Evolutionary conservation across 2,113 vertebrate genomes (phyloP), one percentile per base, ranked within the genome.

Genomic region (Actenoides lindsayi): DNA sequence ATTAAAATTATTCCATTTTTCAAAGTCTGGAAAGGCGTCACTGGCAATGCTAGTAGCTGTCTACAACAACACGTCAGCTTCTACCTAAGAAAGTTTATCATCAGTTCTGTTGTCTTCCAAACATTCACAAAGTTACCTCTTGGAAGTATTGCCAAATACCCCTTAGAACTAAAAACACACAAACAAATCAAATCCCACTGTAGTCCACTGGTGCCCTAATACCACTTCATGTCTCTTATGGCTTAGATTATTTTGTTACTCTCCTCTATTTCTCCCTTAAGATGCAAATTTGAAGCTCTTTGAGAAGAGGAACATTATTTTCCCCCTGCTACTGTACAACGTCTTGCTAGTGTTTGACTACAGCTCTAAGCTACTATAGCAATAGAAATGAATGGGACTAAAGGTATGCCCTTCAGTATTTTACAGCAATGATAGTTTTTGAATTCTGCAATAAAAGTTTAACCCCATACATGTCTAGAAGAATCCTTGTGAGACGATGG

Each of bases 201-300:
- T 5, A 78, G 35, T 17, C 42, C 91, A 48, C 25, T 62, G 19
- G 15, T 74, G 48, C 64, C 64, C 51, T 21, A 12, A n/a, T 25
- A 68, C 25, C 33, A 16, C 35, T 35, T 18, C 37, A 11, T 30
- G 24, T 10, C 19, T 70, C 46, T 16, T 21, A 31, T 23, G 25
- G 53, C 30, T 69, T 21, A 37, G 15, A 35, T 50, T 54, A 76
- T 76, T 87, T 51, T 15, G 39, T 78, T 69, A 18, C 73, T 90
- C 50, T 88, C 57, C 50, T 90, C 83, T 77, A 31, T 64, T 83
- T 89, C 73, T 81, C 80, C 76, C 76, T 81, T 46, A 91, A 89
- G 81, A 91, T 84, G 80, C 42, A 92, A 89, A 94, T 78, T 59
- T 37, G 7, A 92, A 88, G 20, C 73, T 90, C 79, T 90, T 77